These are phyloP conservation scores for Gila orcuttii DNA, from an alignment of 2,113 vertebrate genomes.

Conservation along the genomic window DNA sequence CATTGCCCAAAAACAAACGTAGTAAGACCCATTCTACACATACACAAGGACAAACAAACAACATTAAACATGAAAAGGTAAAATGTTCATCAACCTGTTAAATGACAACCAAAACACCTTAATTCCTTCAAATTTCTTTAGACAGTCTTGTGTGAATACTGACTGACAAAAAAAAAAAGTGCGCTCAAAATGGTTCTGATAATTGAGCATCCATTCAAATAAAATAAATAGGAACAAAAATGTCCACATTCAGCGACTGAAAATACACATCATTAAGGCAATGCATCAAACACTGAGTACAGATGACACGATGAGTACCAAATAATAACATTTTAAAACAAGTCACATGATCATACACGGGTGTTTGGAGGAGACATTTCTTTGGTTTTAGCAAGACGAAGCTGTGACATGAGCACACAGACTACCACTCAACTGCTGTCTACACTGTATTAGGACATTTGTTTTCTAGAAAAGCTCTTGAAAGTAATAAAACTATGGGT, in stretches of 20 bases:
- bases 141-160: neutral
- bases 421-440: neutral
- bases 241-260: neutral
- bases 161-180: neutral
- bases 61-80: neutral
- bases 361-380: slow-evolving; percentile 4
- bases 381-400: slow-evolving; percentile 39
- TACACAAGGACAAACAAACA: neutral
- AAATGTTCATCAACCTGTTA: neutral
- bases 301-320: neutral
- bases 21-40: neutral
- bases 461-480: neutral
- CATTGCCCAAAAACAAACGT: slow-evolving; percentile 10
- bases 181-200: neutral
- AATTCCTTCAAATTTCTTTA: neutral
- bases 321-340: slow-evolving; percentile 1
- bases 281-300: neutral
- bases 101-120: neutral
- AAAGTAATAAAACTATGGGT: neutral
- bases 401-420: neutral
- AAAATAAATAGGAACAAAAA: neutral
- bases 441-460: neutral
- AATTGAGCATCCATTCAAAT: neutral
- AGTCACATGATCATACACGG: neutral
- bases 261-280: slow-evolving; percentile 17